Evolutionary conservation across 2,797 vertebrate genomes (phyloP).

Genomic region (Pangasius djambal): DNA sequence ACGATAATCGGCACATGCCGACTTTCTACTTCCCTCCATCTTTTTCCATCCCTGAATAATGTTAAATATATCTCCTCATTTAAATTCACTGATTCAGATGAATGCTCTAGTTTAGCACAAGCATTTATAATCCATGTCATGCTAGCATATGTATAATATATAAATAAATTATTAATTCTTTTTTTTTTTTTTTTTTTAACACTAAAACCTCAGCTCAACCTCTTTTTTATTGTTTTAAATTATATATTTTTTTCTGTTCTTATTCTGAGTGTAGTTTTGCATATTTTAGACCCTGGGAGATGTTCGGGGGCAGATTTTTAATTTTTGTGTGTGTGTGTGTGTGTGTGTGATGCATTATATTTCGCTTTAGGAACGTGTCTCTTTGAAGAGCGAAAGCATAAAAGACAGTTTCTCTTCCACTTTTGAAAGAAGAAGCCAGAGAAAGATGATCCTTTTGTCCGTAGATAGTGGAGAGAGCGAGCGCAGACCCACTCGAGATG

Average conservation of each 20-base stretch:
- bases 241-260: background rate
- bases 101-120: background rate
- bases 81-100: background rate
- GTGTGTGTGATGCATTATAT: constrained; percentile 1
- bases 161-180: background rate
- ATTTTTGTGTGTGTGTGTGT: background rate
- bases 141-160: background rate
- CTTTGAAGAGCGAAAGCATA: constrained; percentile 10
- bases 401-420: background rate
- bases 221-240: background rate
- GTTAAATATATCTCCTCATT: background rate
- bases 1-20: background rate
- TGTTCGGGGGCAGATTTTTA: background rate
- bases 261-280: background rate
- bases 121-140: background rate
- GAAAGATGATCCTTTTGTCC: constrained; percentile 23
- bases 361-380: background rate
- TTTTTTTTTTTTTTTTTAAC: background rate
- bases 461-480: constrained; percentile 12
- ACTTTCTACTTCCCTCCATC: background rate
- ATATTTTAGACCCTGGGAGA: background rate
- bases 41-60: background rate
- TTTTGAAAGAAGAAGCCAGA: background rate
- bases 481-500: constrained; percentile 2
- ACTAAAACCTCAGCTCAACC: background rate